Percentiles rank a stretch among this genome's conserved stretches.
These are phyloP conservation scores for Heterotilapia buettikoferi DNA, from an alignment of 2,113 vertebrate species.

Conservation along the genomic window DNA sequence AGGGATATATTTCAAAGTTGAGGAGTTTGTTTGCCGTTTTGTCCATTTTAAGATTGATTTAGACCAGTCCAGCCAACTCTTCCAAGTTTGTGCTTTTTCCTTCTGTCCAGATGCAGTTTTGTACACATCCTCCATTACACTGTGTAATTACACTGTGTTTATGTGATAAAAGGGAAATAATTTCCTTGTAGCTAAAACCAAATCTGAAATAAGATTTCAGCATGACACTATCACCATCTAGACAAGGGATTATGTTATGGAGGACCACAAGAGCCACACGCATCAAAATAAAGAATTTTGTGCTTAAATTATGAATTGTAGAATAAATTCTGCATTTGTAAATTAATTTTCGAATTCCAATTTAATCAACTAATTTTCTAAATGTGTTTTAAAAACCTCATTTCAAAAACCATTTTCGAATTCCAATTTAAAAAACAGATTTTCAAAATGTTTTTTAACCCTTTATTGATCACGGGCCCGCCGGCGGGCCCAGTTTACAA, in stretches of 20 bases:
- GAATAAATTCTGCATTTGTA: neutral
- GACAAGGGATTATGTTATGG: neutral
- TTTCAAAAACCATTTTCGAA: neutral
- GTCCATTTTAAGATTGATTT: neutral
- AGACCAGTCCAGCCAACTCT: neutral
- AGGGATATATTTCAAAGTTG: neutral
- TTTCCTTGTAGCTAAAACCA: neutral
- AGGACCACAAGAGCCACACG: neutral
- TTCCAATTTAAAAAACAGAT: neutral
- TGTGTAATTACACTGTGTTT: neutral
- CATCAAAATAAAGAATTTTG: neutral
- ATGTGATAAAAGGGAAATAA: neutral
- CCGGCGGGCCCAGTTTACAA: fast-evolving
- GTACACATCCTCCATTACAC: neutral
- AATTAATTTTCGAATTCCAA: neutral
- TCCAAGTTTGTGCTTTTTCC: neutral
- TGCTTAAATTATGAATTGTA: neutral
- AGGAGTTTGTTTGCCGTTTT: neutral
- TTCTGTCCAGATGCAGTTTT: neutral
- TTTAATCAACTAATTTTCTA: neutral
- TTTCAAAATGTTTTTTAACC: neutral
- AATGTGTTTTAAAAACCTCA: neutral
- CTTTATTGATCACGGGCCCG: fast-evolving
- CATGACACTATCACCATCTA: neutral
- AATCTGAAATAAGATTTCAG: neutral